phyloP scores from a whole-genome alignment of 2,113 vertebrate genomes.

The Petrocephalus zakoni region DNA sequence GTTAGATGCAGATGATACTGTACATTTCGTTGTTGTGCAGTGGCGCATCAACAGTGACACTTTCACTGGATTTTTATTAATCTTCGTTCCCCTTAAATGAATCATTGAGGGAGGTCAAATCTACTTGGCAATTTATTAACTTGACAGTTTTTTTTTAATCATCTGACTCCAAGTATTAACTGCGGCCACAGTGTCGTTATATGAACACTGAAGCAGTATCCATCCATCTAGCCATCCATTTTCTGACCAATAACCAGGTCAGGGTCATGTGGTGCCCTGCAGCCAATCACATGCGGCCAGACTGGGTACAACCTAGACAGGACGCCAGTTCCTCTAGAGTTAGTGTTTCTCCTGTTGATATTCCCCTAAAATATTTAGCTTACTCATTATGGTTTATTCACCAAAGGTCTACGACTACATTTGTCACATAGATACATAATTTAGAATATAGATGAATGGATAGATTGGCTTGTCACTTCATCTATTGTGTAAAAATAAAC shows the following conservation, averaged over 20 bases:
- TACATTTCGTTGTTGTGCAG: no score
- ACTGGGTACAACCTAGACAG: neutral
- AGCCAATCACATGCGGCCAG: neutral
- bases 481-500: neutral
- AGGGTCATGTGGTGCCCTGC: neutral
- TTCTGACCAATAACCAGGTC: neutral
- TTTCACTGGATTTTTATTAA: constrained; percentile 19
- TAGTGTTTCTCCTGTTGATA: neutral
- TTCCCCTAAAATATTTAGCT: neutral
- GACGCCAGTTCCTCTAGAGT: neutral
- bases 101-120: neutral
- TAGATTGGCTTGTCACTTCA: neutral
- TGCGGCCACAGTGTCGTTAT: neutral
- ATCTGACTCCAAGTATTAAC: neutral
- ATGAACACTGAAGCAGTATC: neutral
- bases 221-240: neutral
- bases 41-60: no score
- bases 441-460: neutral
- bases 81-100: neutral
- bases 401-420: neutral
- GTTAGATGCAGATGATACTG: no score
- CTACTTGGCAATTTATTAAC: neutral
- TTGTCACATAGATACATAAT: neutral
- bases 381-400: neutral
- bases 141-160: neutral